These are phyloP conservation scores for Eretmocerus hayati DNA, from an alignment of 2,888 invertebrate genomes.

Conservation along the genomic window DNA sequence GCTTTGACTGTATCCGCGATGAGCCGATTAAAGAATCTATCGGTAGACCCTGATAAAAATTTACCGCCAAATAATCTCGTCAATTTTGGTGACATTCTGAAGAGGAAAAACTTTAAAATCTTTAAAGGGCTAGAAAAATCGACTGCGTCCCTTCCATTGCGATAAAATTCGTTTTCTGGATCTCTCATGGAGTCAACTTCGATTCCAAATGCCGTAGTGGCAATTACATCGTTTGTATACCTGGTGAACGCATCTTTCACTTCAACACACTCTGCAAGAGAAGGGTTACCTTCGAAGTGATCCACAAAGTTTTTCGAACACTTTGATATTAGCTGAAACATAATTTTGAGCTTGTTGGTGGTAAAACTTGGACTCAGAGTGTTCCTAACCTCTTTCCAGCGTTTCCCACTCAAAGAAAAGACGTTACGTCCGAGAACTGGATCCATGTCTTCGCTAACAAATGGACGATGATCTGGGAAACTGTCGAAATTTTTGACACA, in stretches of 20 bases:
- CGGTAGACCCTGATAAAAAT: slow-evolving; percentile 12
- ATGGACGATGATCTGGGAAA: slow-evolving; percentile 33
- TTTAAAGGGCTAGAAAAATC: neutral
- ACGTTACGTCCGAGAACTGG: slow-evolving; percentile 35
- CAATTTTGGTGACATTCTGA: slow-evolving; percentile 16
- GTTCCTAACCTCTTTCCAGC: slow-evolving; percentile 35
- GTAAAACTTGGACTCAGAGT: slow-evolving; percentile 36
- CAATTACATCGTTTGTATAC: slow-evolving; percentile 56
- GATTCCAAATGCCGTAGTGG: slow-evolving; percentile 53
- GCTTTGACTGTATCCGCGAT: slow-evolving; percentile 44
- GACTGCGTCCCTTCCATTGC: slow-evolving; percentile 1
- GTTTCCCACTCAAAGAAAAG: slow-evolving; percentile 33
- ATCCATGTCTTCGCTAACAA: slow-evolving; percentile 33
- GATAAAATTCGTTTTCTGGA: slow-evolving; percentile 31
- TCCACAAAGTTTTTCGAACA: slow-evolving; percentile 32
- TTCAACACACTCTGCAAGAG: slow-evolving; percentile 37
- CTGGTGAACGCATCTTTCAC: slow-evolving; percentile 49
- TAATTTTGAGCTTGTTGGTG: slow-evolving; percentile 34
- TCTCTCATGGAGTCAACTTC: slow-evolving; percentile 52
- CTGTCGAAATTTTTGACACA: slow-evolving; percentile 34
- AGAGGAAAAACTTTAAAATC: slow-evolving; percentile 14
- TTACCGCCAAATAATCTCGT: slow-evolving; percentile 16
- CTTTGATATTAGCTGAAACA: slow-evolving; percentile 31
- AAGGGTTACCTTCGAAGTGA: slow-evolving; percentile 28
- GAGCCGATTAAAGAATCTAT: slow-evolving; percentile 26